These are phyloP conservation scores for Naja naja DNA, from an alignment of 2,113 vertebrate genomes.

Conservation along the genomic window DNA sequence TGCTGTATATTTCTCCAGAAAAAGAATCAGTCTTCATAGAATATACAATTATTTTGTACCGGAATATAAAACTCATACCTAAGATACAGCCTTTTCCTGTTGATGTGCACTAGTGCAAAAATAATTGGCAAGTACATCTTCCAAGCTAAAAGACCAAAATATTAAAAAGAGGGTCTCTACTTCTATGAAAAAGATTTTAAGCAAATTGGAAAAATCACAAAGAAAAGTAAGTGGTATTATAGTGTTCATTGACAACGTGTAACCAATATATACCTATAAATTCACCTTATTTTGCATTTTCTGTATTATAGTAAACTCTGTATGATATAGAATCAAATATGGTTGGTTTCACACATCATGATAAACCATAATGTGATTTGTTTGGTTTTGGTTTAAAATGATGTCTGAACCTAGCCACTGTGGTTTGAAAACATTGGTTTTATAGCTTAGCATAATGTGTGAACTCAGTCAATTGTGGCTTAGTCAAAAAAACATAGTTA, in stretches of 20 bases:
- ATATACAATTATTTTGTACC: slow-evolving; percentile 85
- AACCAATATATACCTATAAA: neutral
- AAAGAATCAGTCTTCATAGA: slow-evolving; percentile 83
- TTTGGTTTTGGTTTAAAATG: neutral
- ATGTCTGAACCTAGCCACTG: neutral
- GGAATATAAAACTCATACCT: slow-evolving; percentile 81
- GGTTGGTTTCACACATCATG: neutral
- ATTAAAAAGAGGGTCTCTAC: slow-evolving; percentile 63
- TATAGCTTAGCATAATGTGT: neutral
- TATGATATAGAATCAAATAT: slow-evolving; percentile 68
- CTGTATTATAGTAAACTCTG: slow-evolving; percentile 69
- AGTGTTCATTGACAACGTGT: slow-evolving; percentile 1
- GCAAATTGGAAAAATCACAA: slow-evolving; percentile 65
- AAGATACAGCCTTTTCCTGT: slow-evolving; percentile 73
- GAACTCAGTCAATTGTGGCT: neutral
- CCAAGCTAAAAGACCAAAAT: slow-evolving; percentile 44
- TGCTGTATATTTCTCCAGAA: slow-evolving; percentile 82
- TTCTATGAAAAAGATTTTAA: slow-evolving; percentile 68
- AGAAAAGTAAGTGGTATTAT: slow-evolving; percentile 54
- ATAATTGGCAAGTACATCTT: slow-evolving; percentile 79
- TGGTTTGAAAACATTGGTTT: neutral
- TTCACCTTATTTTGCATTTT: slow-evolving; percentile 58
- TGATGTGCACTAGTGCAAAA: slow-evolving; percentile 77
- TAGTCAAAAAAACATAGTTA: neutral
- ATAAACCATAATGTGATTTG: neutral